These are phyloP conservation scores for Eulacestoma nigropectus DNA, from an alignment of 2,113 vertebrate genomes.

Conservation along the genomic window DNA sequence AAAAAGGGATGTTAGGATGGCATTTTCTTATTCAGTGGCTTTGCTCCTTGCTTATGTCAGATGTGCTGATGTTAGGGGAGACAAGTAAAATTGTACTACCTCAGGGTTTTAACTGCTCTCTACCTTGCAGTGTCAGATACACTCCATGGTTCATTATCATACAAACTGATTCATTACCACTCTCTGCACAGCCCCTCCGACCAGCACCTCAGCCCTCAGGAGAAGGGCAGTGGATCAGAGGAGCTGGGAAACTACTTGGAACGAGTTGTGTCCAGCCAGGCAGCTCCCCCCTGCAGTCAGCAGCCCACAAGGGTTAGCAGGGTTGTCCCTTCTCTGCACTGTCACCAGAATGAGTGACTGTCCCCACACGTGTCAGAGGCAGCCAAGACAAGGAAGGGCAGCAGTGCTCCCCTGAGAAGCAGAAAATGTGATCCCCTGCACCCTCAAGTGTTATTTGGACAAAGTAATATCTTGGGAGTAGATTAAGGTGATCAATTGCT, in stretches of 20 bases:
- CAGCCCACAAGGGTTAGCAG: neutral
- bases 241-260: neutral
- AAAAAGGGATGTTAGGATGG: neutral
- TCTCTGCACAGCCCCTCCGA: neutral
- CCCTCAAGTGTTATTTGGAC: fast-evolving
- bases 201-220: neutral
- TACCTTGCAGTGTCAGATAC: neutral
- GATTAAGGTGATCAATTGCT: neutral
- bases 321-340: neutral
- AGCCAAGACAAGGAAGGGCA: neutral
- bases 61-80: neutral
- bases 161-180: neutral
- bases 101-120: neutral
- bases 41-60: neutral
- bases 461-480: neutral
- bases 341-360: neutral
- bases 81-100: neutral
- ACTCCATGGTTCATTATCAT: neutral
- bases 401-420: neutral
- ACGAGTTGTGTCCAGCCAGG: neutral
- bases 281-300: neutral
- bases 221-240: neutral
- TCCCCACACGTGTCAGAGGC: neutral
- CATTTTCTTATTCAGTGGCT: neutral
- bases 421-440: neutral